Evolutionary conservation across 1,140 invertebrate species (phyloP), one percentile per base, ranked within the genome.

Genomic region (Tetragonula clypearis): DNA sequence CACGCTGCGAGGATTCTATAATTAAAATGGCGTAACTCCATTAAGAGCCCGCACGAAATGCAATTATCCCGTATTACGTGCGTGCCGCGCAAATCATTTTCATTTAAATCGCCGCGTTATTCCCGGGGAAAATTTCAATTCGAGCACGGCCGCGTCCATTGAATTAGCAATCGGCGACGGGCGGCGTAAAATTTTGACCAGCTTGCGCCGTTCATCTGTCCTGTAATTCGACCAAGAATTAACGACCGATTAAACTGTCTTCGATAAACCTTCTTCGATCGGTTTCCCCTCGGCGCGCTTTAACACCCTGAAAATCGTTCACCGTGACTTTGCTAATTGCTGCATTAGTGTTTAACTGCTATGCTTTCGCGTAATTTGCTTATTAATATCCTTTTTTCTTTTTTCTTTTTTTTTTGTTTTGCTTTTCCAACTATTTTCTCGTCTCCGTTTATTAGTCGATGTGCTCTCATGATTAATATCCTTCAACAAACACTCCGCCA

Each of bases 21-120:
- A 84, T 78, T 79, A 84, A 79, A 84, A 84, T 62, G 26, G 66
- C 76, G 66, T 79, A 84, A 79, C 66, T 79, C 66, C 71, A 62
- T 84, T 55, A 84, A 79, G 76, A 49, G 72, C 9, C 15, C 53
- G 35, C 41, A 14, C 41, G 82, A 55, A 84, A 84, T 26, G 82
- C 66, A 84, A 84, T 84, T 84, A 84, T 84, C 76, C 35, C n/a
- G 76, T 62, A 72, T 84, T 84, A 84, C 75, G 66, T 66, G 66
- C 55, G 55, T 55, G 62, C n/a, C 75, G 76, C 1, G 76, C 55
- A 55, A 84, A 84, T 84, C 82, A 68, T 84, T 84, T 79, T 84
- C 82, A 55, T 79, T 84, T 84, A 79, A 84, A 84, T 84, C 82
- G 41, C 76, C 76, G 56, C 60, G 41, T 49, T 72, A 72, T 72